Conservation (phyloP, 2,797 vertebrate genomes). For the Hydrophis major region DNA sequence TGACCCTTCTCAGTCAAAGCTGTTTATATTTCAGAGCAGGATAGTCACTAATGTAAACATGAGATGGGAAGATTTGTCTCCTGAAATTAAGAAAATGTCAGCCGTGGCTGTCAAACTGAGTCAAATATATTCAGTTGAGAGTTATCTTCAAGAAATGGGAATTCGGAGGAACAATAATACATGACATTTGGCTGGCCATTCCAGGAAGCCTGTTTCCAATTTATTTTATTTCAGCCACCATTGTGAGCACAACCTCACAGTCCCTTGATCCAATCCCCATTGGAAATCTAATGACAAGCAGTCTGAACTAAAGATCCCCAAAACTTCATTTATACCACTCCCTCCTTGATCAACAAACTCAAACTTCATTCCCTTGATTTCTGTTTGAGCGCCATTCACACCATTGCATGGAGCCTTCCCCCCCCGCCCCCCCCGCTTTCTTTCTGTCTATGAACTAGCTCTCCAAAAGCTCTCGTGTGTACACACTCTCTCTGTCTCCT, state of each 20-base stretch:
- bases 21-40: constrained; percentile 50
- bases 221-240: constrained; percentile 6
- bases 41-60: constrained; percentile 50
- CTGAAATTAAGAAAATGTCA: constrained; percentile 53
- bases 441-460: constrained; percentile 45
- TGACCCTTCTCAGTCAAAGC: background rate
- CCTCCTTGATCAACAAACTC: constrained; percentile 30
- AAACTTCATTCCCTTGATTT: constrained; percentile 25
- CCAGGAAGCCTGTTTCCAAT: background rate
- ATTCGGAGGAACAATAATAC: background rate
- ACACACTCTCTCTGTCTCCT: constrained; percentile 1
- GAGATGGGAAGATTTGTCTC: constrained; percentile 37
- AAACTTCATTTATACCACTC: background rate
- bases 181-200: background rate
- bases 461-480: constrained; percentile 44
- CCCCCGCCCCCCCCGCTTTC: constrained; percentile 30
- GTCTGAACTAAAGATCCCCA: background rate
- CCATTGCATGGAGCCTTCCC: constrained; percentile 46
- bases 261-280: background rate
- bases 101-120: constrained; percentile 29
- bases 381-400: constrained; percentile 15
- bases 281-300: constrained; percentile 21
- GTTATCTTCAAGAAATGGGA: background rate
- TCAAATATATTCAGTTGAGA: constrained; percentile 26
- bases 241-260: background rate